Base-by-base conservation (phyloP, 2,888 invertebrate genomes). In the Omphaloscelis lunosa region DNA sequence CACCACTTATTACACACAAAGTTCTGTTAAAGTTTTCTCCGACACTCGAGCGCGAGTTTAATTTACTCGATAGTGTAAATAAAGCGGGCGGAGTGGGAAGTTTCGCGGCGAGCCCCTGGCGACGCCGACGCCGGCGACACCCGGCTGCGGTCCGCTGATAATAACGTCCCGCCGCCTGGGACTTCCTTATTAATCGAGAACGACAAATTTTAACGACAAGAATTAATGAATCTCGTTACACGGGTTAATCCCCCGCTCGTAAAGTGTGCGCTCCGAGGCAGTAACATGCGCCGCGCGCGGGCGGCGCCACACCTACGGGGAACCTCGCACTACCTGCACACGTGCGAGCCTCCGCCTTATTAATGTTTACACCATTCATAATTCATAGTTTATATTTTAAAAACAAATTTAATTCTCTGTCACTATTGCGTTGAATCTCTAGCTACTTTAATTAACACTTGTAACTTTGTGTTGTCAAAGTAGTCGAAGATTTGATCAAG, bases 181-280 rank as follows among this genome's bases (percentile, higher is more conserved):
- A 94, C 95, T 95, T 96, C 96, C 96, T 97, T 97, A 97, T 97
- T 97, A 97, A 97, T 97, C 96, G 97, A 96, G 96, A 96, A 97
- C 97, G 96, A 97, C 97, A 97, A 97, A 97, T 97, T 97, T 97
- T 97, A 97, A 97, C 97, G 97, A 97, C 97, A 97, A 96, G 96
- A 97, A 97, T 97, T 97, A 97, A 97, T 97, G 97, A 96, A 96
- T 97, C 97, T 97, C 97, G 96, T 97, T 97, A 97, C 96, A 96
- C 92, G 97, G 97, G 97, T 97, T 97, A 97, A 97, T 97, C 96
- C 96, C 95, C 91, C 92, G 95, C 93, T 96, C 97, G 97, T 97
- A 96, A 96, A 97, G 95, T 95, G 95, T 94, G 92, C 93, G 93
- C 95, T 93, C 91, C 92, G 92, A 90, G 94, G 95, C 95, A 94